Percentiles rank a stretch among this genome's conserved stretches.
Evolutionary conservation across 1,140 invertebrate genomes (phyloP).

Genomic region (Zaprionus taronus): DNA sequence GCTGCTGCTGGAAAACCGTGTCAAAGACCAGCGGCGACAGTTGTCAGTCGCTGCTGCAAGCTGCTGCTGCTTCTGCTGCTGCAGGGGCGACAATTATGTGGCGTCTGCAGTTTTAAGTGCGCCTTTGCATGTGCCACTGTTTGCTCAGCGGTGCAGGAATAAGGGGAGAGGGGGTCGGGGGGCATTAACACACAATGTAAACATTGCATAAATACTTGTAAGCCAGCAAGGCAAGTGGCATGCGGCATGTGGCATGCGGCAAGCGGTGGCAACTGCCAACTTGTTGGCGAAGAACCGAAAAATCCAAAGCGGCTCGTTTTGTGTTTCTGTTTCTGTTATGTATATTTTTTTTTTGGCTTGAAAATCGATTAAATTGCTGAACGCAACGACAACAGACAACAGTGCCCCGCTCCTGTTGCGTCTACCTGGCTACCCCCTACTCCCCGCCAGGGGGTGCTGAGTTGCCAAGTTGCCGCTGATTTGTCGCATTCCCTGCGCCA

Average conservation of each 20-base stretch:
- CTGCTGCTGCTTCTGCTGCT: conserved; percentile 16
- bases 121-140: conserved; percentile 76
- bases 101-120: conserved; percentile 82
- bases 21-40: conserved; percentile 70
- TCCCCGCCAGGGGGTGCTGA: background rate
- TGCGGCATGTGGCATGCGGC: conserved; percentile 28
- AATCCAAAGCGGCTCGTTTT: background rate
- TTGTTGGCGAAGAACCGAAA: conserved; percentile 60
- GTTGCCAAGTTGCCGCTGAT: conserved; percentile 62
- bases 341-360: background rate
- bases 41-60: conserved; percentile 61
- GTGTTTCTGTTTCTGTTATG: too few relatives aligned
- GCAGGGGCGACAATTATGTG: conserved; percentile 70
- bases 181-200: conserved; percentile 79
- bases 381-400: conserved; percentile 28
- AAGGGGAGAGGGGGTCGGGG: background rate
- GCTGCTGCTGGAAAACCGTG: conserved; percentile 49
- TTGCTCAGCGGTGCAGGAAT: conserved; percentile 50
- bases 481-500: conserved; percentile 80
- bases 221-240: conserved; percentile 26
- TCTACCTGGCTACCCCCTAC: background rate
- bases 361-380: conserved; percentile 76
- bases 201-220: conserved; percentile 77
- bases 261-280: conserved; percentile 46
- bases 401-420: conserved; percentile 12